Base-by-base conservation (phyloP, 2,888 invertebrate species). In the Allacma fusca region DNA sequence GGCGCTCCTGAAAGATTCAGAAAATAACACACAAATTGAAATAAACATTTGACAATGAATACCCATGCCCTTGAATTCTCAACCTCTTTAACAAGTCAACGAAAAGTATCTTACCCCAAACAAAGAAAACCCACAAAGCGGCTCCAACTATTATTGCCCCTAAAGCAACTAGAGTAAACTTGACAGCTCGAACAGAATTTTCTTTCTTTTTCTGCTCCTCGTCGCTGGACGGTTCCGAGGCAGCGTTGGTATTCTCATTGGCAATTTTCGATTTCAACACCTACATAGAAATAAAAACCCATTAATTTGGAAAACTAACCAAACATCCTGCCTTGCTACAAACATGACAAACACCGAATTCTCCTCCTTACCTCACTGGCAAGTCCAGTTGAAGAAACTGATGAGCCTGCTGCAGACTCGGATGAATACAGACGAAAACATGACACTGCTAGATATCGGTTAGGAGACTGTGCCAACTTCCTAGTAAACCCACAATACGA, bases 161-260 rank as follows among this genome's bases (percentile, higher is more conserved):
- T 80, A 87, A 86, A 21, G 86, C 86, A 57, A 86, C 82, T 44
- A 87, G 84, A 26, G 86, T 85, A 68, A 86, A 89, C 86, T 93
- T 93, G 91, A 92, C 92, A 81, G 91, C 89, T 82, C 89, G 90
- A 91, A 92, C 92, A 83, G 92, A 91, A 74, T 91, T 91, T 83
- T 92, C 91, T 85, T 91, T 90, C 84, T 91, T 90, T 84, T 92
- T 89, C 34, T 85, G 85, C 26, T 87, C 87, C 74, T 90, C 90
- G 21, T 80, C 78, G 16, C 76, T 43, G 5, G 70, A 62, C 9
- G 75, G 59, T 21, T 73, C 72, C 40, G 43, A 21, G 16, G 76
- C 64, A n/a, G 62, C 74, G 43, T 23, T 62, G 1, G 50, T 24
- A 19, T 69, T 72, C 24, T 81, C 81, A 26, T 67, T 50, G 70